A percentile compares a stretch with the other conserved stretches of the same genome.
phyloP scores from a whole-genome alignment of 2,888 invertebrate genomes.

The Drosophila acutilabella region DNA sequence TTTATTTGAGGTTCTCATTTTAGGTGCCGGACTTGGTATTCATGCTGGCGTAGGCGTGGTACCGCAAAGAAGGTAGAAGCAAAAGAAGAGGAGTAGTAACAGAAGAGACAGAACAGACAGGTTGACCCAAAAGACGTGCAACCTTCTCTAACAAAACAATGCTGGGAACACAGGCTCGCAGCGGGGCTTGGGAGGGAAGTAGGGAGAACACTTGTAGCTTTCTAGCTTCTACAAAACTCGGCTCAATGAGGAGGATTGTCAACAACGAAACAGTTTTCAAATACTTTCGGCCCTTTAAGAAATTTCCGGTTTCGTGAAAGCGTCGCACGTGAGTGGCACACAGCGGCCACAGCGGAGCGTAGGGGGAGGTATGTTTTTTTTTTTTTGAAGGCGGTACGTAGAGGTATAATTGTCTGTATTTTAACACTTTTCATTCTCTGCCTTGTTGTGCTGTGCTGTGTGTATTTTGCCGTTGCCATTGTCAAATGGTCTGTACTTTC shows the following conservation, averaged over 20 bases:
- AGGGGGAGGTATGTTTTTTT: neutral
- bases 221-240: conserved; percentile 30
- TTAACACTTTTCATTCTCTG: conserved; percentile 40
- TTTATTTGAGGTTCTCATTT: conserved; percentile 10
- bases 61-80: neutral
- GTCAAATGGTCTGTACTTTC: conserved; percentile 23
- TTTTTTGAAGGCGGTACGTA: conserved; percentile 4
- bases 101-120: conserved; percentile 16
- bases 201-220: conserved; percentile 25
- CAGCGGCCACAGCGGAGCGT: conserved; percentile 31
- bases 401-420: conserved; percentile 35
- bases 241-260: conserved; percentile 32
- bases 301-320: conserved; percentile 61
- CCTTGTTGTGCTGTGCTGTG: neutral
- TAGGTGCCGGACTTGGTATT: conserved; percentile 31
- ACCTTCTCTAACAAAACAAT: conserved; percentile 9
- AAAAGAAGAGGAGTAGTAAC: conserved; percentile 8
- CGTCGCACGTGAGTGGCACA: conserved; percentile 55
- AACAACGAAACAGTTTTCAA: conserved; percentile 20
- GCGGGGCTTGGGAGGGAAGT: neutral
- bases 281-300: conserved; percentile 39
- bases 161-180: neutral
- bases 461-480: conserved; percentile 11
- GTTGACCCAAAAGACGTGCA: conserved; percentile 55
- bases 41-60: conserved; percentile 46